Percentiles rank a stretch among this genome's conserved stretches.
These are phyloP conservation scores for Drosophila bocki DNA, from an alignment of 1,140 invertebrate genomes.

Conservation along the genomic window DNA sequence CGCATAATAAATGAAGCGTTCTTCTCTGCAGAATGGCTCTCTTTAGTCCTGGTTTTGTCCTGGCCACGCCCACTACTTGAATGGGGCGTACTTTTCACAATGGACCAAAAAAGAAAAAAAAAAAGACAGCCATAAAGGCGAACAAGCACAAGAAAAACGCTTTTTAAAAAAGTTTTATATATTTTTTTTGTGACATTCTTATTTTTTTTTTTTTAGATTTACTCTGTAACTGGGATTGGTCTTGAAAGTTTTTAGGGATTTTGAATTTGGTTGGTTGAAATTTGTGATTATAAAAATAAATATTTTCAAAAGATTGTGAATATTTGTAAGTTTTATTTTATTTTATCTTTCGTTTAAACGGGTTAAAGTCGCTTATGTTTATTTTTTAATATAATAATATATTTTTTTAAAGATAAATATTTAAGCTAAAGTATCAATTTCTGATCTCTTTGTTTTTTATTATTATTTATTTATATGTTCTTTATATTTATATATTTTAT, in stretches of 20 bases:
- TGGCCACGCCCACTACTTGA: slow-evolving; percentile 44
- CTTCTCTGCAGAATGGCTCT: slow-evolving; percentile 6
- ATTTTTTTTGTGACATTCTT: background rate
- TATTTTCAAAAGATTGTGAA: too few species aligned
- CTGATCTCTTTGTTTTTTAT: background rate
- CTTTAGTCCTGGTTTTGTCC: slow-evolving; percentile 13
- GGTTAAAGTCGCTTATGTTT: background rate
- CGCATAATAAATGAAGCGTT: slow-evolving; percentile 80
- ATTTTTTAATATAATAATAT: too few species aligned
- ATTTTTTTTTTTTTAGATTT: slow-evolving; percentile 4
- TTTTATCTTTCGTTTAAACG: background rate
- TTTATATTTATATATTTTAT: background rate
- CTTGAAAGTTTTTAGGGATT: background rate
- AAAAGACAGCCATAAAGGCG: background rate
- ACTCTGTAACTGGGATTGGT: background rate
- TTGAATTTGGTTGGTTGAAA: background rate
- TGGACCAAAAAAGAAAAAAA: background rate
- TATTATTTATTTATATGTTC: too few species aligned
- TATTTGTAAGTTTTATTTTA: background rate
- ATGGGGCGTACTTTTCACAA: slow-evolving; percentile 23
- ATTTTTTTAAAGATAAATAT: background rate
- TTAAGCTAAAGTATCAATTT: background rate
- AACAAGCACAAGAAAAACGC: slow-evolving; percentile 27
- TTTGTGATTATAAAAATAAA: background rate
- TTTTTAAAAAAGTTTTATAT: slow-evolving; percentile 32